Evolutionary conservation across 2,797 vertebrate species (phyloP), one percentile per base, ranked within the genome.

Genomic region (Hybognathus amarus): DNA sequence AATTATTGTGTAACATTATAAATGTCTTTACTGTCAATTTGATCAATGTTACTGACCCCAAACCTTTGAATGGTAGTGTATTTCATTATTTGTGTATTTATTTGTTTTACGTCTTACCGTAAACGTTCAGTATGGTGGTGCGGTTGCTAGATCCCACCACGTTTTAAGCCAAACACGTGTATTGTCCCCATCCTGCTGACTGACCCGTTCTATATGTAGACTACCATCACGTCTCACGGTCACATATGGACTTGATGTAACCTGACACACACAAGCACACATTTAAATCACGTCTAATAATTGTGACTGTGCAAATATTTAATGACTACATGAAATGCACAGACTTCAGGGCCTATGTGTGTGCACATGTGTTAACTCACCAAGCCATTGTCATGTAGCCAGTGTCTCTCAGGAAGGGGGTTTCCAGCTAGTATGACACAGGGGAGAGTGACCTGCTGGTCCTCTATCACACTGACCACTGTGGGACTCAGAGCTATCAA

Each of bases 341-440:
- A 40, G 33, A 54, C 22, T 38, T 56, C 50, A 56, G 36, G 22
- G 33, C 13, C 52, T 40, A 56, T 40, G 54, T 77, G 47, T 45
- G 50, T 73, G 27, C 47, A 64, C 50, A 47, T 38, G 18, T 66
- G 45, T 73, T 47, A 54, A 47, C 95, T 96, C 92, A 99, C 98
- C 95, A 96, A 88, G 84, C 95, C 94, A 33, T 93, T 94, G 89
- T 97, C 96, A 90, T 97, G 98, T 40, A 97, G 94, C 98, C 98
- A 99, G 24, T 93, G 96, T 82, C 97, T 95, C 50, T 97, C 95
- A 68, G 98, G 98, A 80, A 99, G 94, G 0, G 98, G 98, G 90
- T 98, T 98, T 73, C 98, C 98, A 87, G 97, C 96, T 83, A 99
- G 88, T 1, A 99, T 87, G 63, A 97, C 91, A 82, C 98, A 99